Evolutionary conservation across 2,113 vertebrate genomes (phyloP).

Genomic region (Grallaria varia): DNA sequence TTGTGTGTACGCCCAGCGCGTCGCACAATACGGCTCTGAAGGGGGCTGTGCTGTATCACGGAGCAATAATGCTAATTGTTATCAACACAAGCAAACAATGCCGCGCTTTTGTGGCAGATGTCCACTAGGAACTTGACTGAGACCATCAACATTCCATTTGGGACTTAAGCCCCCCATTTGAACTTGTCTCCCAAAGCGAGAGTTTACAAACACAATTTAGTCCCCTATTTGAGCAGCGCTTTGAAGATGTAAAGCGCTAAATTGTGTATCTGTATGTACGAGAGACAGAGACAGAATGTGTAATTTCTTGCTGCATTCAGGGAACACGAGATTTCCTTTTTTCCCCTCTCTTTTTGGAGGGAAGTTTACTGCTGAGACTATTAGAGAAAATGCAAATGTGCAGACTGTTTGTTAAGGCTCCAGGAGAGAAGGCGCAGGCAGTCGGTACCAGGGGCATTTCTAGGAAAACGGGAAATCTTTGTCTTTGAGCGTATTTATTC

Average conservation of each 20-base stretch:
- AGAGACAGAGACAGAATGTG: constrained; percentile 52
- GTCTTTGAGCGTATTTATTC: constrained; percentile 70
- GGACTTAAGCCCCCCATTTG: constrained; percentile 58
- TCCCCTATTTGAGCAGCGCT: constrained; percentile 5
- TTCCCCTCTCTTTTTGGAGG: constrained; percentile 63
- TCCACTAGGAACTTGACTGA: constrained; percentile 59
- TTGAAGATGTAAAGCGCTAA: constrained; percentile 64
- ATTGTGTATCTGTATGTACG: constrained; percentile 39
- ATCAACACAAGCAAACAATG: constrained; percentile 29
- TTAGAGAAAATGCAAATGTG: constrained; percentile 75
- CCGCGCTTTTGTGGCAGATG: constrained; percentile 60
- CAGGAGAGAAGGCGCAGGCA: constrained; percentile 65
- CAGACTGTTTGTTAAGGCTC: constrained; percentile 66
- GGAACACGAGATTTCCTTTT: constrained; percentile 65
- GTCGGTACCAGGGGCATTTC: constrained; percentile 55
- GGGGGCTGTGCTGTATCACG: constrained; percentile 6
- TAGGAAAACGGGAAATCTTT: constrained; percentile 70
- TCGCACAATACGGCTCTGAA: neutral
- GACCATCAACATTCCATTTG: constrained; percentile 51
- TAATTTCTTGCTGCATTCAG: constrained; percentile 65
- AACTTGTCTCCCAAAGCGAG: constrained; percentile 58
- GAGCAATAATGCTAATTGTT: constrained; percentile 35
- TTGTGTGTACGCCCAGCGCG: neutral
- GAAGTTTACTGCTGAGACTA: constrained; percentile 74
- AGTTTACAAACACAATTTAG: constrained; percentile 66